Evolutionary conservation across 2,888 invertebrate species (phyloP).

Genomic region (Hirtodrosophila duncani): DNA sequence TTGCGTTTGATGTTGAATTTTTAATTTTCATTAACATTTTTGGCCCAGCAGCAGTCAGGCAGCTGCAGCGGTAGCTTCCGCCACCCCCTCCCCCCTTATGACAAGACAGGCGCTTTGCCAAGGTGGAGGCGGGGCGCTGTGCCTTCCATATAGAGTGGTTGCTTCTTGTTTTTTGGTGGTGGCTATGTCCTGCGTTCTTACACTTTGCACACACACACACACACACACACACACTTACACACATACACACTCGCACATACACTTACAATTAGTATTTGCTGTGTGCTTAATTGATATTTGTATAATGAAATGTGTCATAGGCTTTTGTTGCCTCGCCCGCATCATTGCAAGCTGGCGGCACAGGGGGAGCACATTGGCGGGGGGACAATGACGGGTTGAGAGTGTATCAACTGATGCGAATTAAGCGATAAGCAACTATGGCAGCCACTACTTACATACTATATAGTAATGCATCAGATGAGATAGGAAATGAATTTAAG

Average conservation of each 20-base stretch:
- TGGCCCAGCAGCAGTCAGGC: slow-evolving; percentile 46
- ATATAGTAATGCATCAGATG: no score
- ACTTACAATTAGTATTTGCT: slow-evolving; percentile 63
- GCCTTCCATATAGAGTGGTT: slow-evolving; percentile 12
- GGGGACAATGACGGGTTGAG: no score
- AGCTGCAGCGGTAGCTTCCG: slow-evolving; percentile 2
- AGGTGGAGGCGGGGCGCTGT: neutral
- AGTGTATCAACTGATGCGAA: no score
- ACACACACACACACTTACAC: slow-evolving; percentile 2
- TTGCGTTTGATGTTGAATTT: slow-evolving; percentile 69
- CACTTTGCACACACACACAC: no score
- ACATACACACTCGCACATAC: slow-evolving; percentile 12
- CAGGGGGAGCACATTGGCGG: no score
- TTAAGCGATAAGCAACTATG: no score
- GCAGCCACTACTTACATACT: no score
- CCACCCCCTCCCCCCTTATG: slow-evolving; percentile 35
- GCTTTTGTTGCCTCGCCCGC: slow-evolving; percentile 59
- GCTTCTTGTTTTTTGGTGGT: slow-evolving; percentile 23
- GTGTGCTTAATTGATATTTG: slow-evolving; percentile 68
- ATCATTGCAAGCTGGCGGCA: slow-evolving; percentile 23
- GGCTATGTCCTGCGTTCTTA: no score
- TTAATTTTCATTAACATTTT: slow-evolving; percentile 71
- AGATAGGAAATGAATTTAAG: no score
- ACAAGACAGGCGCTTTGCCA: neutral
- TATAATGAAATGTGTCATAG: slow-evolving; percentile 70